Conservation (phyloP, 2,113 vertebrate species). For the Megaptera novaeangliae region DNA sequence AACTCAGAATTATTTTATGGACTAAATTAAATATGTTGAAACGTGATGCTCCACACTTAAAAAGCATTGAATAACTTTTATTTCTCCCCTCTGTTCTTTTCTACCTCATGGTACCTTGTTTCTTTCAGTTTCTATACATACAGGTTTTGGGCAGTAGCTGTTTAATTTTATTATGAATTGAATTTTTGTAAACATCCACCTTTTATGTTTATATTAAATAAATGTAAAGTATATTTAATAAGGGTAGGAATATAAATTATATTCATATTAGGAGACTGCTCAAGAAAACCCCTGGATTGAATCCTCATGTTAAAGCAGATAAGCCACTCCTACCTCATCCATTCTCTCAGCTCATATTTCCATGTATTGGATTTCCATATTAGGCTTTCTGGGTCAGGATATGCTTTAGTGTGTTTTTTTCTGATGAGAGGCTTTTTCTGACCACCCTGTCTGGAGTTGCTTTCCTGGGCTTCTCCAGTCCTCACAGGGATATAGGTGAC, state of each 20-base stretch:
- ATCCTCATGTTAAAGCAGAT: neutral
- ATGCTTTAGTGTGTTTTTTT: neutral
- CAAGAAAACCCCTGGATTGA: neutral
- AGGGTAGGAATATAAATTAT: neutral
- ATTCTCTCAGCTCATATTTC: neutral
- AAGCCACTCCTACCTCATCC: neutral
- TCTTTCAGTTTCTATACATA: neutral
- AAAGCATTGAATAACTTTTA: neutral
- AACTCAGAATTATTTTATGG: neutral
- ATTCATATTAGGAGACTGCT: neutral
- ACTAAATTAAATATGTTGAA: neutral
- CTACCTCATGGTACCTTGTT: neutral
- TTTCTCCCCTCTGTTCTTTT: neutral
- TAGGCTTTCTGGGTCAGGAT: neutral
- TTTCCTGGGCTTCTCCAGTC: neutral
- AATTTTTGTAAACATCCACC: neutral
- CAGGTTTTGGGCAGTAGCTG: neutral
- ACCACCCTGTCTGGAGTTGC: neutral
- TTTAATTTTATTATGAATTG: conserved; percentile 16
- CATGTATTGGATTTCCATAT: neutral
- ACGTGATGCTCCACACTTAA: neutral
- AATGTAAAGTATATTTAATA: neutral
- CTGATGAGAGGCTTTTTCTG: neutral
- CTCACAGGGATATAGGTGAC: neutral
- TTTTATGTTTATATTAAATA: conserved; percentile 19